phyloP scores from a whole-genome alignment of 2,113 vertebrate genomes.

The Uropsilus gracilis region DNA sequence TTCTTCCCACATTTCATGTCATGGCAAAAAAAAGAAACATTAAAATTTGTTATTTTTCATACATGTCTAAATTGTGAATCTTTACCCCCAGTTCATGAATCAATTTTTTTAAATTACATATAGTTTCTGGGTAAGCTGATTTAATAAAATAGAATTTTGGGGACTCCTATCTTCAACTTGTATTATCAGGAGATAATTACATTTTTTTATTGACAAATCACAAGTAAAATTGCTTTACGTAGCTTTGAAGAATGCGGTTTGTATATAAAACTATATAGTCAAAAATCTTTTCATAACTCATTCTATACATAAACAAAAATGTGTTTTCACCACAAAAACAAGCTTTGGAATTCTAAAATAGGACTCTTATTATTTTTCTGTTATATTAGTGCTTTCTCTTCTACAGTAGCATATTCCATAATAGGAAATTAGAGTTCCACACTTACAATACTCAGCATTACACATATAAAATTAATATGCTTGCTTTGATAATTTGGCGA shows the following conservation, averaged over 20 bases:
- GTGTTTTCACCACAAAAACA: conserved; percentile 44
- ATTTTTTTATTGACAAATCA: conserved; percentile 78
- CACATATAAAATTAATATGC: background rate
- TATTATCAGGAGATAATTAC: conserved; percentile 65
- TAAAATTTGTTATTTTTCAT: conserved; percentile 44
- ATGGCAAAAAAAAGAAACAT: conserved; percentile 37
- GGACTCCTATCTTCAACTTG: conserved; percentile 69
- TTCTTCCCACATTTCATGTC: background rate
- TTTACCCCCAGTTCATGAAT: conserved; percentile 47
- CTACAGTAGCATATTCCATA: background rate
- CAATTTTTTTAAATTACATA: conserved; percentile 38
- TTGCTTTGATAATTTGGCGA: background rate
- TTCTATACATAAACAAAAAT: conserved; percentile 34
- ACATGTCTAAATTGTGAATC: background rate
- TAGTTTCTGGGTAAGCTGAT: conserved; percentile 52
- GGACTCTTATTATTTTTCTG: conserved; percentile 12
- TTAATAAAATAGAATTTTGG: conserved; percentile 73
- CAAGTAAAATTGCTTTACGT: conserved; percentile 66
- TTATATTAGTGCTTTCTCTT: conserved; percentile 6
- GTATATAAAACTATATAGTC: conserved; percentile 54
- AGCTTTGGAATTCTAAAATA: conserved; percentile 24
- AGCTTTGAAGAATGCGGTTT: conserved; percentile 53
- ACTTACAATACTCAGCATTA: background rate
- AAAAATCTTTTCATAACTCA: conserved; percentile 28
- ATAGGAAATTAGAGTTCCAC: background rate